A percentile compares a stretch with the other conserved stretches of the same genome.
Conservation (phyloP, 2,113 vertebrate genomes). For the Uria lomvia region DNA sequence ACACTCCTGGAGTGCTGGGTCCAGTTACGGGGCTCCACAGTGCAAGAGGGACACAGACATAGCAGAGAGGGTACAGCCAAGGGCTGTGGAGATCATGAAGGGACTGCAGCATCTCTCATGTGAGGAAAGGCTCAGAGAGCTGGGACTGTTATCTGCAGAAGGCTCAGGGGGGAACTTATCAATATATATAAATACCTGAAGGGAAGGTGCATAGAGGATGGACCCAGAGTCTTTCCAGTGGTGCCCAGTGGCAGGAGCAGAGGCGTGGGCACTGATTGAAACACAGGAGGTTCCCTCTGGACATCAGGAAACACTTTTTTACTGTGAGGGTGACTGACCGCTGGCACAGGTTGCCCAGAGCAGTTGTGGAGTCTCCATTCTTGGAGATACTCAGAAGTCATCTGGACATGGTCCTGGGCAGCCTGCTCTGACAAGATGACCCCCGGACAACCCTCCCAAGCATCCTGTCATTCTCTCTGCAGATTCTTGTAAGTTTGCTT, state of each 20-base stretch:
- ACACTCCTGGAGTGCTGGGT: too few relatives aligned
- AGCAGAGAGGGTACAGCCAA: too few relatives aligned
- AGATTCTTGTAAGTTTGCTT: neutral
- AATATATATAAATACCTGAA: too few relatives aligned
- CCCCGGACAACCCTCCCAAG: neutral
- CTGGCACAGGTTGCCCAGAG: neutral
- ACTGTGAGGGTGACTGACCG: neutral
- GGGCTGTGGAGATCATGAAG: neutral
- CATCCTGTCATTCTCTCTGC: neutral
- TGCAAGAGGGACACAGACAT: neutral
- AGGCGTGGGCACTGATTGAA: neutral
- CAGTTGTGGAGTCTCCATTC: neutral
- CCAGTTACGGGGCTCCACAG: neutral
- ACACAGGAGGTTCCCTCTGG: neutral
- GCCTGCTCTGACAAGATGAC: neutral
- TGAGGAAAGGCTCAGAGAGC: neutral
- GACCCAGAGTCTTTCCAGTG: neutral
- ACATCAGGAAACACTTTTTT: too few relatives aligned
- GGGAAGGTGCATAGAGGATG: neutral
- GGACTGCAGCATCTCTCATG: too few relatives aligned
- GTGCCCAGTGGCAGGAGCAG: too few relatives aligned
- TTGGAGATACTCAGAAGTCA: neutral
- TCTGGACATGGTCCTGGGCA: neutral
- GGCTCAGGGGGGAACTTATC: too few relatives aligned
- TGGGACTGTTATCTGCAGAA: neutral